Percentiles rank a stretch among this genome's conserved stretches.
Conservation (phyloP, 2,797 vertebrate genomes). For the Clarias platycephalus region DNA sequence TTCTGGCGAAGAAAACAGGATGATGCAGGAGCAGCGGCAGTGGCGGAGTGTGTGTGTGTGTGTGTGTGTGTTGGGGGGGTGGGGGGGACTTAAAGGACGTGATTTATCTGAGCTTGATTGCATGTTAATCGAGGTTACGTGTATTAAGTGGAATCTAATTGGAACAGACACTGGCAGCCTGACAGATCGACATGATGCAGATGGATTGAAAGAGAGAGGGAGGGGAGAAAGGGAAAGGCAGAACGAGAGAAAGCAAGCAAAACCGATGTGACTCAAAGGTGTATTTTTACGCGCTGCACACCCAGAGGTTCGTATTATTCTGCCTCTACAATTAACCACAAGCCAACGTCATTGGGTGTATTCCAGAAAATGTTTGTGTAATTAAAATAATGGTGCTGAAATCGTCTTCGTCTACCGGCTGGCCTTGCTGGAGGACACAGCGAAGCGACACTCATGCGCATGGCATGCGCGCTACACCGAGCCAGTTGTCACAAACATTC, state of each 20-base stretch:
- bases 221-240: constrained; percentile 32
- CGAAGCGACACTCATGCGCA: constrained; percentile 3
- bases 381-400: constrained; percentile 31
- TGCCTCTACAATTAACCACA: constrained; percentile 25
- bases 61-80: constrained; percentile 50
- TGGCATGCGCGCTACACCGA: constrained; percentile 35
- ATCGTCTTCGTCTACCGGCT: constrained; percentile 8
- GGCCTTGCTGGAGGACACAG: constrained; percentile 35
- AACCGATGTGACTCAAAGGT: constrained; percentile 48
- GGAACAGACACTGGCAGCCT: constrained; percentile 87
- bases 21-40: constrained; percentile 79
- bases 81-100: constrained; percentile 80
- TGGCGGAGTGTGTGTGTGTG: constrained; percentile 40
- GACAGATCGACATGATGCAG: constrained; percentile 88
- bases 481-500: constrained; percentile 74
- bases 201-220: constrained; percentile 77
- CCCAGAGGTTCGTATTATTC: constrained; percentile 3
- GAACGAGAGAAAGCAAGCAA: constrained; percentile 44
- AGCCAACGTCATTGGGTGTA: constrained; percentile 20
- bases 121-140: constrained; percentile 89
- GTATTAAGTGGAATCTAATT: constrained; percentile 90
- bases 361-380: constrained; percentile 9
- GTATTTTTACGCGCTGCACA: constrained; percentile 34
- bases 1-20: constrained; percentile 72
- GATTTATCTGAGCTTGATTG: constrained; percentile 89